Percentiles rank a stretch among this genome's conserved stretches.
phyloP scores from a whole-genome alignment of 1,140 invertebrate species.

The Dreissena rostriformis region DNA sequence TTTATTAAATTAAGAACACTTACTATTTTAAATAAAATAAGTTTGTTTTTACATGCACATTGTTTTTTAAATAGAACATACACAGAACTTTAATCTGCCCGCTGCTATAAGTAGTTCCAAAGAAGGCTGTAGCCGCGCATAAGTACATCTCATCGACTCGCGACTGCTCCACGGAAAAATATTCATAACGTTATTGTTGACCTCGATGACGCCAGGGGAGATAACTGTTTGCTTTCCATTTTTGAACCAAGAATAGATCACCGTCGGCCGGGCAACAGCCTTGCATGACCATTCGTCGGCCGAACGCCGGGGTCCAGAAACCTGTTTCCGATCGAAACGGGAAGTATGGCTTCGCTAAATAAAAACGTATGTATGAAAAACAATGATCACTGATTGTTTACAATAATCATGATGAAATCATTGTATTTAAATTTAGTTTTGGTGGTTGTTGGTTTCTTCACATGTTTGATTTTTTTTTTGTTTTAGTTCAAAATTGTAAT shows the following conservation, averaged over 20 bases:
- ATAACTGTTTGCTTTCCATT: conserved; percentile 20
- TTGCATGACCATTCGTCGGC: conserved; percentile 96
- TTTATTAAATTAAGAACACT: not conserved
- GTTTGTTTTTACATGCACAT: not conserved
- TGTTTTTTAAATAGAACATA: conserved; percentile 31
- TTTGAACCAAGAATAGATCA: conserved; percentile 95
- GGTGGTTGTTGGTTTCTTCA: not conserved
- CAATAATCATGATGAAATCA: not conserved
- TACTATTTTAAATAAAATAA: not conserved
- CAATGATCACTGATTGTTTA: not conserved
- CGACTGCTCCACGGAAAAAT: conserved; percentile 23
- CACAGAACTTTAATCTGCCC: conserved; percentile 90
- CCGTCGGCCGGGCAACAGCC: conserved; percentile 95
- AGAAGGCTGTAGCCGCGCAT: conserved; percentile 93
- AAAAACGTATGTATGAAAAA: not conserved
- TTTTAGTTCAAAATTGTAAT: no score
- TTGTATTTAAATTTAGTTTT: not conserved
- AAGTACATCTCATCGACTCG: conserved; percentile 91
- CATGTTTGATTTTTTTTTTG: not conserved
- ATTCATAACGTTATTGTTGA: conserved; percentile 28
- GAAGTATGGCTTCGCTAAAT: conserved; percentile 92
- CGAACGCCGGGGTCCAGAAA: conserved; percentile 92
- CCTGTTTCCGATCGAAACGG: conserved; percentile 93
- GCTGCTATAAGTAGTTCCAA: conserved; percentile 93
- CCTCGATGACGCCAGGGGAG: conserved; percentile 29